Conservation (phyloP, 2,888 invertebrate species). For the Lymantria monacha region DNA sequence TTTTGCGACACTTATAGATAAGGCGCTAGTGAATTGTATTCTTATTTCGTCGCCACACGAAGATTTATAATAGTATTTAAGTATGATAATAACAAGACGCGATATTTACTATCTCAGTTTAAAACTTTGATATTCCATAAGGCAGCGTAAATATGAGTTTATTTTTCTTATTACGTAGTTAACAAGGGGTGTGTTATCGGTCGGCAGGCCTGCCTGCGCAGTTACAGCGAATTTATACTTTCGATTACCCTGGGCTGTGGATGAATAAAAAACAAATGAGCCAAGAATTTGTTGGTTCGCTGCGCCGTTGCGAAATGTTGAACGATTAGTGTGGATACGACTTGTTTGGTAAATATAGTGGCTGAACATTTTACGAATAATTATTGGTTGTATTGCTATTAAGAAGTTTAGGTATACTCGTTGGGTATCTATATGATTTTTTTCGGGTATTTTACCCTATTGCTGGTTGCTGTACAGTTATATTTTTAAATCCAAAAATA, state of each 20-base stretch:
- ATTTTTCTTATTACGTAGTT: conserved; percentile 76
- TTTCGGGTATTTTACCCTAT: too few species aligned
- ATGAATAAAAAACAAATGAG: conserved; percentile 82
- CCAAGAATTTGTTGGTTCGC: conserved; percentile 75
- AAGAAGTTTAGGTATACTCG: too few species aligned
- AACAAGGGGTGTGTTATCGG: conserved; percentile 73
- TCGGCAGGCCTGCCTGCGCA: conserved; percentile 59
- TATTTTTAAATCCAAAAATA: too few species aligned
- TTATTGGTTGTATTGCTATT: too few species aligned
- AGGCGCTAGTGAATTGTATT: too few species aligned
- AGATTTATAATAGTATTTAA: too few species aligned
- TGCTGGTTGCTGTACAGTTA: too few species aligned
- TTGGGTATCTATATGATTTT: too few species aligned
- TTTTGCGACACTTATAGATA: too few species aligned
- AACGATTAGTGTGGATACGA: conserved; percentile 43
- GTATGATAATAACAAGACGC: background rate
- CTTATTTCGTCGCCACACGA: too few species aligned
- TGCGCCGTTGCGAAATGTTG: conserved; percentile 45
- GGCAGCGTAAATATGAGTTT: conserved; percentile 67
- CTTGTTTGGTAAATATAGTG: background rate
- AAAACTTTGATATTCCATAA: conserved; percentile 70
- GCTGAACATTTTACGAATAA: too few species aligned
- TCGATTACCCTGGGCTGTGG: conserved; percentile 73
- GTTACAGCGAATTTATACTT: conserved; percentile 79
- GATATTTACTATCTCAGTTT: conserved; percentile 36